Conservation (phyloP, 2,888 invertebrate genomes). For the Hedya salicella region DNA sequence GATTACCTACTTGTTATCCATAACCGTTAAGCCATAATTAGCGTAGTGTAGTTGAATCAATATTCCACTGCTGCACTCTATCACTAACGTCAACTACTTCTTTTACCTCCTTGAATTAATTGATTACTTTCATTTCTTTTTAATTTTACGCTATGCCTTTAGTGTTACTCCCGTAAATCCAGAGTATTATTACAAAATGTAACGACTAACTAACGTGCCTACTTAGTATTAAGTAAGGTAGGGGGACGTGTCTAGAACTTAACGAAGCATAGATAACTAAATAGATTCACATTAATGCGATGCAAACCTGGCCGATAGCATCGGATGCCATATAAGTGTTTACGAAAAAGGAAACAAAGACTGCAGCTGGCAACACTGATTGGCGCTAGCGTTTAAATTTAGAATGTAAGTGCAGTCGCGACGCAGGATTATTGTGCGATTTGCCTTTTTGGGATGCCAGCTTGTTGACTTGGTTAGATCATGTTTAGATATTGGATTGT, state of each 20-base stretch:
- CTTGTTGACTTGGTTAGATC: conserved; percentile 36
- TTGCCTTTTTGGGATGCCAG: conserved; percentile 56
- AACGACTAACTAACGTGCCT: no score
- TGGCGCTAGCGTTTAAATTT: conserved; percentile 63
- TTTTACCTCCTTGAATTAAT: background rate
- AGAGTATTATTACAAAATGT: no score
- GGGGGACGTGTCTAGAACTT: no score
- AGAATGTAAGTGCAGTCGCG: conserved; percentile 53
- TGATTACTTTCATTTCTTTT: background rate
- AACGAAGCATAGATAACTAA: no score
- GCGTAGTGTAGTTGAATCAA: conserved; percentile 9
- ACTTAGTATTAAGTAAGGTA: no score
- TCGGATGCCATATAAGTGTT: conserved; percentile 49
- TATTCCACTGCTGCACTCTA: background rate
- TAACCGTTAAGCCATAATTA: conserved; percentile 2
- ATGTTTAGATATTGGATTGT: background rate
- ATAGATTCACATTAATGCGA: background rate
- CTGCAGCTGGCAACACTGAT: conserved; percentile 55
- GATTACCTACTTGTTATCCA: conserved; percentile 6
- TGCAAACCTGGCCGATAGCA: conserved; percentile 45
- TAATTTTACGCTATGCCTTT: background rate
- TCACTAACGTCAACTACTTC: conserved; percentile 2
- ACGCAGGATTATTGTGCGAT: conserved; percentile 51
- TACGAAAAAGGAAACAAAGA: conserved; percentile 48
- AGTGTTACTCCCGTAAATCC: no score